A percentile compares a stretch with the other conserved stretches of the same genome.
These are phyloP conservation scores for Anoura caudifer DNA, from an alignment of 2,113 vertebrate genomes.

Conservation along the genomic window DNA sequence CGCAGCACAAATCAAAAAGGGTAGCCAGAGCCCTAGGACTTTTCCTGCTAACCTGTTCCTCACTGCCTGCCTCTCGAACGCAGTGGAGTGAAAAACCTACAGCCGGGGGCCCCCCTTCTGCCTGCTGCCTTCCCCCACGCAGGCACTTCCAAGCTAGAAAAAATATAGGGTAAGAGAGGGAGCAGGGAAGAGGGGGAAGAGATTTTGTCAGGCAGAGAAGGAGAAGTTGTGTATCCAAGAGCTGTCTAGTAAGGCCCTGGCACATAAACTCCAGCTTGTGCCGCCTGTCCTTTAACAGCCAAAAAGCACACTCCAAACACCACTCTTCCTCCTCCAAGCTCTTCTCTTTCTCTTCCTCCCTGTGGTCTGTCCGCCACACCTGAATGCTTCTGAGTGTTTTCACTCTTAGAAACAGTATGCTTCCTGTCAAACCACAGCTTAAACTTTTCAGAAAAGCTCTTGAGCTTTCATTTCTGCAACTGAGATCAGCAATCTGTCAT, in stretches of 20 bases:
- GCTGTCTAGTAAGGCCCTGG: background rate
- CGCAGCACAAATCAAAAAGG: conserved; percentile 44
- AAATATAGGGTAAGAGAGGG: background rate
- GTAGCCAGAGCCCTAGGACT: background rate
- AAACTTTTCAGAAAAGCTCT: conserved; percentile 65
- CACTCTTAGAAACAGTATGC: conserved; percentile 55
- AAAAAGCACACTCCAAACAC: background rate
- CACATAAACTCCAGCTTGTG: background rate
- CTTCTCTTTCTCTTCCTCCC: conserved; percentile 3
- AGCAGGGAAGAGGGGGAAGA: background rate
- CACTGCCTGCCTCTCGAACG: background rate
- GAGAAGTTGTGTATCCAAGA: background rate
- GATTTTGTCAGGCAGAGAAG: background rate
- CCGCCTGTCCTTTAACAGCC: background rate
- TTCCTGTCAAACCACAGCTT: conserved; percentile 67
- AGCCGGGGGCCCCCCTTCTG: rapidly evolving
- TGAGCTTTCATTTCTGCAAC: conserved; percentile 62
- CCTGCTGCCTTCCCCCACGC: rapidly evolving
- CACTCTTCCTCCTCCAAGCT: background rate
- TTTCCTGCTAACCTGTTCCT: background rate
- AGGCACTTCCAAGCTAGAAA: background rate
- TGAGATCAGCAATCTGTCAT: conserved; percentile 57
- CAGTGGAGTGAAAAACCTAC: background rate
- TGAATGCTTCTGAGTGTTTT: conserved; percentile 44
- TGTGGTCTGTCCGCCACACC: conserved; percentile 31